A percentile compares a stretch with the other conserved stretches of the same genome.
Conservation (phyloP, 2,113 vertebrate species). For the Misgurnus mizolepis region DNA sequence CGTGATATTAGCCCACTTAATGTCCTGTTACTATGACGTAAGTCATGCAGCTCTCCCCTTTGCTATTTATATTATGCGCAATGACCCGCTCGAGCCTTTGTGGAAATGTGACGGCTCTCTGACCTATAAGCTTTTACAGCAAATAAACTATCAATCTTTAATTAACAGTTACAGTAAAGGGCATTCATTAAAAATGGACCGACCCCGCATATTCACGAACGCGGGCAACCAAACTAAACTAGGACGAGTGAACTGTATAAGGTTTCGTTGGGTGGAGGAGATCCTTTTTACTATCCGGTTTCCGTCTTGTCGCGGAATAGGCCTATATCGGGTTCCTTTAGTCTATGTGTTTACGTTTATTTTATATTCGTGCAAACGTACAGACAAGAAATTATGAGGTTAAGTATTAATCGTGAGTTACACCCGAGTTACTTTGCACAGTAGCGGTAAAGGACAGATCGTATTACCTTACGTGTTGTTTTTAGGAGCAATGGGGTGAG, state of each 20-base stretch:
- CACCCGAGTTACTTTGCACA: neutral
- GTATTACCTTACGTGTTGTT: conserved; percentile 17
- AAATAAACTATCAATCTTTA: neutral
- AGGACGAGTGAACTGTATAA: conserved; percentile 34
- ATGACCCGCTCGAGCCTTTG: conserved; percentile 3
- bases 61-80: neutral
- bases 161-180: neutral
- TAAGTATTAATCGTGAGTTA: neutral
- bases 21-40: neutral
- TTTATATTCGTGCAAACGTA: neutral
- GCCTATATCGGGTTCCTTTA: neutral
- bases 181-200: conserved; percentile 5
- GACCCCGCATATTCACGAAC: neutral
- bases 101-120: neutral
- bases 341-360: neutral
- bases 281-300: conserved; percentile 46
- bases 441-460: neutral
- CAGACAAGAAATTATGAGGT: neutral
- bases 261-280: conserved; percentile 44
- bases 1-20: neutral
- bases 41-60: neutral
- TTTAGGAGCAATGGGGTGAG: conserved; percentile 63
- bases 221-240: conserved; percentile 15
- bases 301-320: neutral
- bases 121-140: neutral